phyloP scores from a whole-genome alignment of 2,113 vertebrate genomes.

The Oryzias woworae region DNA sequence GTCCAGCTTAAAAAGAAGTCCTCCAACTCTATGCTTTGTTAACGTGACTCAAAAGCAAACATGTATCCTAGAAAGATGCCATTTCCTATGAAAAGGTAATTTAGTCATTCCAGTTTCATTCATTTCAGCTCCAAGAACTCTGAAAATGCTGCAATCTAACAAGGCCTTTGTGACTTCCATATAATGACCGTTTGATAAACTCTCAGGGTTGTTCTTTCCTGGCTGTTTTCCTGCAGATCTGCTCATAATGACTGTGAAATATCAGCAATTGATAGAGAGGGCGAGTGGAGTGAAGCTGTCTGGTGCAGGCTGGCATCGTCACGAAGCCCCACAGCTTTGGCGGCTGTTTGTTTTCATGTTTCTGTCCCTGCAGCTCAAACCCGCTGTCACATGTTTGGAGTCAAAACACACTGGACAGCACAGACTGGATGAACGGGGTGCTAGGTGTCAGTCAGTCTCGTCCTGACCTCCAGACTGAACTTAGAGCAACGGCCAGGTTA shows the following conservation, averaged over 20 bases:
- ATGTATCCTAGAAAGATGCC: conserved; percentile 5
- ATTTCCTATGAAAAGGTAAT: conserved; percentile 1
- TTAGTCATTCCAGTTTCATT: conserved; percentile 29
- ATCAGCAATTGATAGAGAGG: conserved; percentile 6
- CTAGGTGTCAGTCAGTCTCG: conserved; percentile 44
- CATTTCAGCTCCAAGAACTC: conserved; percentile 29
- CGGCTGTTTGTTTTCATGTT: conserved; percentile 47
- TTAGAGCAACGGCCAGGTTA: conserved; percentile 9
- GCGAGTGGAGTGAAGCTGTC: conserved; percentile 5
- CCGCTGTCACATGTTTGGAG: conserved; percentile 57
- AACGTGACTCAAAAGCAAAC: not conserved
- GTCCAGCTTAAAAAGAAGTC: too few relatives aligned
- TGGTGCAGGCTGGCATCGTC: conserved; percentile 20
- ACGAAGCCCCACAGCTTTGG: conserved; percentile 15
- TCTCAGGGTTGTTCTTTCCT: conserved; percentile 1
- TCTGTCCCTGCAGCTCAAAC: conserved; percentile 27
- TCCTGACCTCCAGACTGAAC: conserved; percentile 36
- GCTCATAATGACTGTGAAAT: conserved; percentile 11
- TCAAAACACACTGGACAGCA: conserved; percentile 60
- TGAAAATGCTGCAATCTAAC: conserved; percentile 37
- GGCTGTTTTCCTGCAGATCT: conserved; percentile 9
- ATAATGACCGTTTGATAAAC: conserved; percentile 28
- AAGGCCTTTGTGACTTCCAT: conserved; percentile 28
- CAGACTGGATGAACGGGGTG: conserved; percentile 42
- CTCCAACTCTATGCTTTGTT: not conserved